Base-by-base conservation (phyloP, 2,888 invertebrate genomes). In the Cataglyphis altisquamis region DNA sequence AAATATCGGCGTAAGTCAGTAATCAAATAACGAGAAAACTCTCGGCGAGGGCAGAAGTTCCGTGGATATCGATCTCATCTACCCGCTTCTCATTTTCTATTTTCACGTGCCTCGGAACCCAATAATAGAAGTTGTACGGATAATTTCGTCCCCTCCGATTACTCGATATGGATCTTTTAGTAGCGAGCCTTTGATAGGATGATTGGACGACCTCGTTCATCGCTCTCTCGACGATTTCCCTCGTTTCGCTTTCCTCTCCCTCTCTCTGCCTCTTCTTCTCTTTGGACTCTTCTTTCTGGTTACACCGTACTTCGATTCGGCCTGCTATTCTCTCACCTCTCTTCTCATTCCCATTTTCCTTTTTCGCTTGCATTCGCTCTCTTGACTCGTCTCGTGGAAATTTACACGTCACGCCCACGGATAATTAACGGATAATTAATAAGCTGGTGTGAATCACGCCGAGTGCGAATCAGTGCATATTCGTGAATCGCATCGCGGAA, bases 71-170 rank as follows among this genome's bases (percentile, higher is more conserved):
- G 90, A 90, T 90, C 89, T 90, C 86, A 86, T 90, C 87, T 86
- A 67, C 62, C 84, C 78, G 70, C 74, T 86, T 89, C 86, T 87
- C 85, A 83, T 87, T 88, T 87, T 88, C 89, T 86, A 88, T 87
- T 92, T 90, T 90, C 90, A 88, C 92, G 85, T 86, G 82, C 88
- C 86, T 89, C 87, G 78, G 88, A 92, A 91, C 91, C 90, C 91
- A 92, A 92, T 93, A 93, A 92, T 91, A 87, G 89, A 88, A 90
- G 90, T 91, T 92, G 91, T 91, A 91, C 91, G 91, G 92, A 93
- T 93, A 93, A 93, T 93, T 93, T 90, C 89, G 90, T 88, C 91
- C 90, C 86, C 90, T 90, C 90, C 90, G 90, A 89, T 92, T 91
- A 91, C 91, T 90, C 88, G 91, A 93, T 91, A 91, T 91, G 91